Base-by-base conservation (phyloP, 2,797 vertebrate species). In the Crocodylus rhombifer region DNA sequence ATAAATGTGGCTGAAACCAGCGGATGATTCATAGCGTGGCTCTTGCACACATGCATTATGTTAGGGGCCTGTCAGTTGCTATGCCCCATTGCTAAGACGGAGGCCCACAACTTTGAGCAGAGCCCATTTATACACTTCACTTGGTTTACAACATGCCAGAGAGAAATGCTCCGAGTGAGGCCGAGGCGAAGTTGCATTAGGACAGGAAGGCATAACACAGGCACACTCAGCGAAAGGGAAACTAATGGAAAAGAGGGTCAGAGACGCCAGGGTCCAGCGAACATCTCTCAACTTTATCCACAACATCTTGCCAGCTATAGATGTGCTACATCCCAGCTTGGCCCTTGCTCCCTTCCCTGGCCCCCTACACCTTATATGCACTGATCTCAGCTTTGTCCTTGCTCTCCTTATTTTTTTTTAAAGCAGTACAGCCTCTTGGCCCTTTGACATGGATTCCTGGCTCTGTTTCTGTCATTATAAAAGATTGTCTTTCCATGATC, bases 21-120 rank as follows among this genome's bases (percentile, higher is more conserved):
- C 80, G 8, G 26, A 42, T 97, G 96, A 96, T 97, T 96, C 96
- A 95, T 94, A 80, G 79, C 84, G 15, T 0, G n/a, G 86, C 91
- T 94, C 87, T 51, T 26, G 80, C 89, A 92, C 96, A 95, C 90
- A 97, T 96, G 97, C 95, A 86, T 96, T 97, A 57, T 97, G 96
- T 97, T 95, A 97, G 86, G 67, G 87, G 83, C 91, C 94, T 94
- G 94, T 94, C 95, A 96, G 94, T 89, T n/a, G 87, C 77, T 95
- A 0, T 93, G 94, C 84, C 93, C 92, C 92, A 80, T 58, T 83
- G 0, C 0, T 7, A 90, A 86, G 86, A 84, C 64, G 36, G 0
- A 4, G 81, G 85, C 82, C 23, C 18, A 20, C 42, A 64, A 65
- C 42, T 81, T 84, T 73, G 79, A 61, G 36, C 75, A 28, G 61